Evolutionary conservation across 1,140 invertebrate genomes (phyloP), one percentile per base, ranked within the genome.

Genomic region (Zaprionus africanus): DNA sequence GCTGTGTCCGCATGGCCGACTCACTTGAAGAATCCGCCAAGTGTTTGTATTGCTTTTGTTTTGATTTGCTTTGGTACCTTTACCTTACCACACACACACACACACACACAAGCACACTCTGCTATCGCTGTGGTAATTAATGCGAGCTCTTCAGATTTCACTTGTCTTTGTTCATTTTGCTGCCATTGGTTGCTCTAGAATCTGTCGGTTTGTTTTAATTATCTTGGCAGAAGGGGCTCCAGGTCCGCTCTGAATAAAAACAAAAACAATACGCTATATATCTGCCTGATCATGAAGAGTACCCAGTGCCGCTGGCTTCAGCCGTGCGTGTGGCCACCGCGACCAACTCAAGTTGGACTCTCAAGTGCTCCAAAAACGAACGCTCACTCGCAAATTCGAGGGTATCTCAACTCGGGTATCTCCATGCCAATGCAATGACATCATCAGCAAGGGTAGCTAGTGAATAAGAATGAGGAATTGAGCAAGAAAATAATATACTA

Each of bases 101-200:
- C 38, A 38, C 51, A 58, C n/a, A 51, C 31, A 54, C 17, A 38
- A 24, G 58, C 57, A 46, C 38, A 56, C 28, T 56, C 53, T 13
- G 9, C 24, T 17, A 31, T 70, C 43, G 38, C 38, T 1, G 6
- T 69, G 54, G 54, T 88, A 88, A 83, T 87, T 87, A 88, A 83
- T 88, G 76, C 74, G 51, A 59, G 22, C 70, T 81, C 81, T 71
- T 65, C 69, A 88, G 81, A 87, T 88, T 87, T 87, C 85, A 85
- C 81, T 90, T 88, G 81, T 88, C 85, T 90, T 84, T 59, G 36
- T 63, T 64, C 26, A 73, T 68, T 56, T 56, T 72, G 31, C 41
- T 72, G 53, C 67, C 79, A 80, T 72, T 71, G 69, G 80, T 87
- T 88, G 83, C 83, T 88, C 84, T 84, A 87, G 83, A 87, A 87